Evolutionary conservation across 2,113 vertebrate species (phyloP).

Genomic region (Labeo rohita): DNA sequence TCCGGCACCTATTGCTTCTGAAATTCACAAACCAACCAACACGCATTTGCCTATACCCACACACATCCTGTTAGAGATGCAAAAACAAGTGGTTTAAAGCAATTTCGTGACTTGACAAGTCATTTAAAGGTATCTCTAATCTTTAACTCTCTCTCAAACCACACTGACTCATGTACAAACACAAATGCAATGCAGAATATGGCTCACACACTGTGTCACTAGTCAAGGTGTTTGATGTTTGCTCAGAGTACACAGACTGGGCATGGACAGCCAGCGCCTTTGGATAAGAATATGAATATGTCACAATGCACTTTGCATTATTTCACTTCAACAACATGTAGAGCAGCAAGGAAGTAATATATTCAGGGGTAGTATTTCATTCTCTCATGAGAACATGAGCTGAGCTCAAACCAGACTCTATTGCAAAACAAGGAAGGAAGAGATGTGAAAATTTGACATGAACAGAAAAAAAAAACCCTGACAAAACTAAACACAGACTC

Average conservation of each 20-base stretch:
- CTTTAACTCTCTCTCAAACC: background rate
- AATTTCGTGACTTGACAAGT: background rate
- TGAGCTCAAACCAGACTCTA: slow-evolving; percentile 2
- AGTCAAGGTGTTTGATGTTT: slow-evolving; percentile 44
- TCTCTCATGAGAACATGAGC: slow-evolving; percentile 1
- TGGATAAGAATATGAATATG: slow-evolving; percentile 16
- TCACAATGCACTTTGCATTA: background rate
- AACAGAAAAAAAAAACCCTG: slow-evolving; percentile 2
- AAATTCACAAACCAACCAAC: background rate
- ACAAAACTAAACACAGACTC: slow-evolving; percentile 6
- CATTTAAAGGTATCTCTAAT: background rate
- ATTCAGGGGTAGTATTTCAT: background rate
- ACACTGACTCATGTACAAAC: slow-evolving; percentile 4
- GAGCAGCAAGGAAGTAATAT: background rate
- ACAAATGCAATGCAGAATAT: slow-evolving; percentile 25
- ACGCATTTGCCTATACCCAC: background rate
- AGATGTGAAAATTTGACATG: slow-evolving; percentile 31
- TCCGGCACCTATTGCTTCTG: background rate
- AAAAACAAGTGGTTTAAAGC: background rate
- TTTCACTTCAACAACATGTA: background rate
- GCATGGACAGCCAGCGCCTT: slow-evolving; percentile 4
- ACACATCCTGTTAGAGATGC: background rate
- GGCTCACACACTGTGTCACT: slow-evolving; percentile 27
- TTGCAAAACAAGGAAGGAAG: slow-evolving; percentile 59
- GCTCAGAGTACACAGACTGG: slow-evolving; percentile 8